Base-by-base conservation (phyloP, 2,797 vertebrate genomes). In the Eulemur rubriventer region DNA sequence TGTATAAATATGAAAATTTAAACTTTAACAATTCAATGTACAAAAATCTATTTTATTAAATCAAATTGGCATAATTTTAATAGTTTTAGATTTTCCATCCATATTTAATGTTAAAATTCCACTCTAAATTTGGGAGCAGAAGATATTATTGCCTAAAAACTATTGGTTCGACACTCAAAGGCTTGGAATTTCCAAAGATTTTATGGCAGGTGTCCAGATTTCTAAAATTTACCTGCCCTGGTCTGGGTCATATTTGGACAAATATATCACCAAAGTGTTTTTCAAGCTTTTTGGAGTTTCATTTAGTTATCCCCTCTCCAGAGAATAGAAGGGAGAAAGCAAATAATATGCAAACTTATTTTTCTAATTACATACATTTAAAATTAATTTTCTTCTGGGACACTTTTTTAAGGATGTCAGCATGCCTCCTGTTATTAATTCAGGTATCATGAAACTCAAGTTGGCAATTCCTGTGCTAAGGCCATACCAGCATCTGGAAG, bases 11-110 rank as follows among this genome's bases (percentile, higher is more conserved):
- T 17, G 46, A 92, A 94, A 48, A 84, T 80, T 80, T 91, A 84
- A 91, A 65, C 65, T 84, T 75, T 30, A 92, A 80, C 8, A 63
- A 26, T 46, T 78, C 18, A 52, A 1, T 18, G 35, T n/a, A 75
- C 11, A 75, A 0, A 33, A 38, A 70, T 48, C 24, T 81, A 59
- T 86, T 76, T 87, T 57, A 43, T 78, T 86, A 33, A n/a, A 75
- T 93, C 80, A 89, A 81, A 84, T 85, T 41, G 18, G 6, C 81
- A 67, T 87, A 41, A 73, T 93, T 93, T 94, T 92, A 76, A 59
- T 82, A 57, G 24, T 86, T 94, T 94, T 63, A 9, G 7, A 57
- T 91, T 94, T n/a, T 87, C 61, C 20, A 33, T 75, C 14, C 50
- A 65, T 75, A 89, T 46, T 92, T 73, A 84, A 70, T 70, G 41